A percentile compares a stretch with the other conserved stretches of the same genome.
phyloP scores from a whole-genome alignment of 2,797 vertebrate species.

The Rhinoraja longicauda region DNA sequence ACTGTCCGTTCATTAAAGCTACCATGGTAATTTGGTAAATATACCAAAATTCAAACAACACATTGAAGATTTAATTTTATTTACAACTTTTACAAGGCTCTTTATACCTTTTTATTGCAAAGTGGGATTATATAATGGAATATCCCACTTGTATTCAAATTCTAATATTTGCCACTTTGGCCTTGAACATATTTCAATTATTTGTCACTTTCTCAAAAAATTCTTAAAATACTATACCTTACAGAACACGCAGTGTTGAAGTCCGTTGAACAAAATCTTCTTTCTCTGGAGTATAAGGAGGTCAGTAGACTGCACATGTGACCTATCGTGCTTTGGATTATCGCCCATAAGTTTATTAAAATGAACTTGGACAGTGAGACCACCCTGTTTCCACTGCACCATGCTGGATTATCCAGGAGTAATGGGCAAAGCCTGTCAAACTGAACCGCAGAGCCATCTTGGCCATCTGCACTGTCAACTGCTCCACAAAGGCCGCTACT shows the following conservation, averaged over 20 bases:
- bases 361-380: constrained; percentile 60
- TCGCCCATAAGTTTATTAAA: constrained; percentile 67
- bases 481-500: constrained; percentile 48
- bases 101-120: background rate
- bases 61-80: background rate
- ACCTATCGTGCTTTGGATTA: constrained; percentile 62
- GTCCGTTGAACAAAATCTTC: background rate
- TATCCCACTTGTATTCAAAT: background rate
- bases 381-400: constrained; percentile 56
- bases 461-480: constrained; percentile 49
- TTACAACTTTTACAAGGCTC: background rate
- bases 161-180: background rate
- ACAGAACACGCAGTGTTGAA: background rate
- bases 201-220: background rate
- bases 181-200: background rate
- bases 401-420: constrained; percentile 48
- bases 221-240: background rate
- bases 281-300: constrained; percentile 46
- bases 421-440: constrained; percentile 44
- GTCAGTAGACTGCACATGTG: constrained; percentile 64
- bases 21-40: background rate
- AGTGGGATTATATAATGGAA: background rate
- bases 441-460: constrained; percentile 45
- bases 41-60: background rate
- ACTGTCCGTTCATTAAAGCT: background rate